Percentiles rank a stretch among this genome's conserved stretches.
Conservation (phyloP, 2,113 vertebrate genomes). For the Morone saxatilis region DNA sequence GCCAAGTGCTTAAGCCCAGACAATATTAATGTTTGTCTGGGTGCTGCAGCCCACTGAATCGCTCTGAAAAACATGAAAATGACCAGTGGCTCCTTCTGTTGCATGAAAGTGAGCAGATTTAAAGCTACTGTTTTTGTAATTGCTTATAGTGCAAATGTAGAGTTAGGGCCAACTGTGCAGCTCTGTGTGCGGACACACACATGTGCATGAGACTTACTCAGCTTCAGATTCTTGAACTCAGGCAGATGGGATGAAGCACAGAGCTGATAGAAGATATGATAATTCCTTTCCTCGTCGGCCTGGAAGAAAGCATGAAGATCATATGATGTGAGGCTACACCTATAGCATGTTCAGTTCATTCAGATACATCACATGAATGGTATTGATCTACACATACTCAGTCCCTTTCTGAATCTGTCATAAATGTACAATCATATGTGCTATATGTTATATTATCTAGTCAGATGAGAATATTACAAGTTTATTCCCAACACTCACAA, state of each 20-base stretch:
- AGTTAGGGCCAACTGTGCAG: neutral
- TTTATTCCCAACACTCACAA: neutral
- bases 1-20: neutral
- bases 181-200: neutral
- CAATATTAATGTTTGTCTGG: neutral
- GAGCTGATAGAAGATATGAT: constrained; percentile 98
- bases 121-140: neutral
- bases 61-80: neutral
- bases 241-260: constrained; percentile 94
- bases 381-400: neutral
- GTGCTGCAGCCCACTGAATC: neutral
- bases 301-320: constrained; percentile 64
- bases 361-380: neutral
- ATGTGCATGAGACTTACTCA: constrained; percentile 85
- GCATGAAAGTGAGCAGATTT: neutral
- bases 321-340: neutral
- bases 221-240: constrained; percentile 91
- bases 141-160: neutral
- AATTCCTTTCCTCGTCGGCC: constrained; percentile 98
- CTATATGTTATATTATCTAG: neutral
- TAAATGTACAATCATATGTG: neutral
- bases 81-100: neutral
- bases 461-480: neutral
- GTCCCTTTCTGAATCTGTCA: neutral
- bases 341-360: neutral